A percentile compares a stretch with the other conserved stretches of the same genome.
Evolutionary conservation across 1,140 invertebrate genomes (phyloP).

Genomic region (Leptopilina clavipes): DNA sequence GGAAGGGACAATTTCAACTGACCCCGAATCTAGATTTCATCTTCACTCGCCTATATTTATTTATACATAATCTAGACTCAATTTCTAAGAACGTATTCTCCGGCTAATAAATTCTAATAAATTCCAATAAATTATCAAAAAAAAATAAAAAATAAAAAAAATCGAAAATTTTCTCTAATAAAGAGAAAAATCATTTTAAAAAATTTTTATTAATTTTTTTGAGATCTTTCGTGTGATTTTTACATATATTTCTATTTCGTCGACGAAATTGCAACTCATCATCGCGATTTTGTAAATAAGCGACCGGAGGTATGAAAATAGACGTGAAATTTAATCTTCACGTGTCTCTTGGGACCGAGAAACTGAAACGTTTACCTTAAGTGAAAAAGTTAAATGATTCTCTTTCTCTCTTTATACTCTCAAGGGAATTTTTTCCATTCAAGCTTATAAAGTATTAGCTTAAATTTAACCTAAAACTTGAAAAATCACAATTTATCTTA

Average conservation of each 20-base stretch:
- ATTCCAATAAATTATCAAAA: too few species aligned
- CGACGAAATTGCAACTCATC: neutral
- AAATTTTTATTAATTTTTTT: too few species aligned
- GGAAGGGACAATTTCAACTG: neutral
- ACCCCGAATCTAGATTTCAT: neutral
- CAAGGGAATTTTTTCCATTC: too few species aligned
- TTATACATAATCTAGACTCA: neutral
- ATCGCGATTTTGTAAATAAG: neutral
- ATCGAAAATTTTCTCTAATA: too few species aligned
- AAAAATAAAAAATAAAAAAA: too few species aligned
- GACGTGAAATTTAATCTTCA: conserved; percentile 8
- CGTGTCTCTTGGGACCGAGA: neutral
- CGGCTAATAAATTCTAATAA: too few species aligned
- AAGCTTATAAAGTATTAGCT: too few species aligned
- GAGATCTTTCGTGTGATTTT: neutral
- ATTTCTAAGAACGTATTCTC: neutral
- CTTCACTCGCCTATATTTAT: neutral
- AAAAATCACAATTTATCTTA: too few species aligned
- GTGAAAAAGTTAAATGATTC: too few species aligned
- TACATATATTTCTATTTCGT: neutral
- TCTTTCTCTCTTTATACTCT: too few species aligned
- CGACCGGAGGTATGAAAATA: neutral
- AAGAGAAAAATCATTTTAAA: too few species aligned
- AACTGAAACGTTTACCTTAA: neutral
- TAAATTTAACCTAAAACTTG: too few species aligned